Evolutionary conservation across 2,113 vertebrate species (phyloP), one percentile per base, ranked within the genome.

Genomic region (Boulengeromyrus knoepffleri): DNA sequence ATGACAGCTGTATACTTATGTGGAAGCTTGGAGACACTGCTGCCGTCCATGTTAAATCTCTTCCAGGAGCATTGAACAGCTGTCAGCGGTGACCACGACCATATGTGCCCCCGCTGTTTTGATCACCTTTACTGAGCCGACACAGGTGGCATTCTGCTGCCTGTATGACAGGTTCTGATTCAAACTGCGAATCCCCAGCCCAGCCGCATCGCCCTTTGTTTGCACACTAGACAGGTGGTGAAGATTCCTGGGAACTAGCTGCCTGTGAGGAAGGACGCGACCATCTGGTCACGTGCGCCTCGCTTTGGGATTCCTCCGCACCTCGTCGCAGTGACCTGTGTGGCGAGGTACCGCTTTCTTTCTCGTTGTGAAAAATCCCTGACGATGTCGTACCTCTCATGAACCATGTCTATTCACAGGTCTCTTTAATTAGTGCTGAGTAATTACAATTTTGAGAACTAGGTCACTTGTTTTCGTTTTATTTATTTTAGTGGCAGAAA

Each of bases 201-300:
- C 91, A 85, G 53, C 15, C 86, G 8, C 92, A 24, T 90, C 49
- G 39, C 89, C 47, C 24, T 85, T 85, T 27, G 89, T 56, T 58
- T 74, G 84, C 1, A 93, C 90, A 89, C 89, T 86, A 91, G 89
- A 92, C 93, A 90, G 87, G 31, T 50, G 93, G 88, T 80, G 47
- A 39, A 86, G 90, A 91, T 93, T 94, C 91, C 91, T 89, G 62
- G 91, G 92, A 90, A 90, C 88, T 90, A 92, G 89, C 92, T 90
- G 88, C 90, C 90, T 87, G 88, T 91, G 92, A 89, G 21, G 42
- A 70, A 42, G 87, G 84, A 87, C 58, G 3, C 90, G 66, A 91
- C 94, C 94, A 95, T 94, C 94, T 95, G 94, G 91, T 87, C 87
- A 92, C 91, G 74, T 56, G 85, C 92, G 93, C 90, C 85, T 91